Conservation (phyloP, 2,888 invertebrate genomes). For the Drosophila mettleri region DNA sequence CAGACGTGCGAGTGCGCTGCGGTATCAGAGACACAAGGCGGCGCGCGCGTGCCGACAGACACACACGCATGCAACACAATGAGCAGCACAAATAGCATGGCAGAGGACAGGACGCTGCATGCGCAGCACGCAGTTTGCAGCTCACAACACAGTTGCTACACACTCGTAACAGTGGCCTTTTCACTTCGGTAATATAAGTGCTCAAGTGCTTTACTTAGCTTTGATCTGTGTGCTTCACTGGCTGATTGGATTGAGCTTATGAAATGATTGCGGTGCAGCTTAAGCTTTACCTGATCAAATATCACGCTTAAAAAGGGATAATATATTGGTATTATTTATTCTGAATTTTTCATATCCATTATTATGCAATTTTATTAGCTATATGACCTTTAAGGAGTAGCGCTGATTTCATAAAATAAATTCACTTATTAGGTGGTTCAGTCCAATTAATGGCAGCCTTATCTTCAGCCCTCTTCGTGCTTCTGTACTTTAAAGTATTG, state of each 20-base stretch:
- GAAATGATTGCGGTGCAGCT: too few species aligned
- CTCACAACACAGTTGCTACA: conserved; percentile 31
- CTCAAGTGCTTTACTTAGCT: conserved; percentile 21
- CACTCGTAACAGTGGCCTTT: conserved; percentile 47
- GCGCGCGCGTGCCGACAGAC: conserved; percentile 60
- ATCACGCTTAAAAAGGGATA: too few species aligned
- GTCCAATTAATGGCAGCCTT: not conserved
- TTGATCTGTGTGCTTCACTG: conserved; percentile 11
- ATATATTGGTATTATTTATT: too few species aligned
- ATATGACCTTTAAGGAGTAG: too few species aligned
- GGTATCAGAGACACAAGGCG: conserved; percentile 52
- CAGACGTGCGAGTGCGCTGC: conserved; percentile 48
- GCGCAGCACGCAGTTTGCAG: conserved; percentile 10
- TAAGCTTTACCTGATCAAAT: not conserved
- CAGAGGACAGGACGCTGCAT: conserved; percentile 8
- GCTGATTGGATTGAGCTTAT: conserved; percentile 14
- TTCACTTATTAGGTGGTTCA: not conserved
- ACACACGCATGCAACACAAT: conserved; percentile 1
- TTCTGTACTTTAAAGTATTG: not conserved
- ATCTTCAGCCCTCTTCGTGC: not conserved
- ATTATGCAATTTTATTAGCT: too few species aligned
- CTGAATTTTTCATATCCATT: not conserved
- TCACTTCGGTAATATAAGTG: conserved; percentile 63
- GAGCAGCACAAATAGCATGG: conserved; percentile 14
- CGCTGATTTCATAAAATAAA: too few species aligned